phyloP scores from a whole-genome alignment of 2,113 vertebrate species.

The Puntigrus tetrazona region DNA sequence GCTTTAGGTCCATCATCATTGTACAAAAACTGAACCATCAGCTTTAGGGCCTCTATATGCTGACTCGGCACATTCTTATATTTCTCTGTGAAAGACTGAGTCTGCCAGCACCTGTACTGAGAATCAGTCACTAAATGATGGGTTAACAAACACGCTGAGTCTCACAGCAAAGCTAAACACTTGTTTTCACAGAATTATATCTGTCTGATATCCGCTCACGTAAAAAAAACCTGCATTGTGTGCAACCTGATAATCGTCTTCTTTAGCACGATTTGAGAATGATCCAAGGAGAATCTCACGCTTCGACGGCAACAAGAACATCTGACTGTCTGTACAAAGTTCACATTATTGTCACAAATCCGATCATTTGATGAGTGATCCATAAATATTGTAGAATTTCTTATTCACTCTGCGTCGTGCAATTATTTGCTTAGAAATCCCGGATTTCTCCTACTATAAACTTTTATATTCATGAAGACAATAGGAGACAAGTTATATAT shows the following conservation, averaged over 20 bases:
- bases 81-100: neutral
- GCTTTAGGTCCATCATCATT: neutral
- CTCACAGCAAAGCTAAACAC: neutral
- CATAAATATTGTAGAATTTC: neutral
- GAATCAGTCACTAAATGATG: neutral
- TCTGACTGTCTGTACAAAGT: neutral
- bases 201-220: neutral
- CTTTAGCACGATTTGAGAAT: neutral
- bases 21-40: neutral
- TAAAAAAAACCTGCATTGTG: neutral
- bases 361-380: neutral
- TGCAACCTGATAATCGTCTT: neutral
- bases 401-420: neutral
- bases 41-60: neutral
- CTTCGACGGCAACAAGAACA: neutral
- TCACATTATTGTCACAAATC: conserved; percentile 1
- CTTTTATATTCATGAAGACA: neutral
- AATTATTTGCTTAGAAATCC: neutral
- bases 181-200: neutral
- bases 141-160: neutral
- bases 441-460: neutral
- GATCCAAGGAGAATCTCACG: neutral
- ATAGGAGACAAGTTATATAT: neutral
- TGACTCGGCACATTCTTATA: neutral
- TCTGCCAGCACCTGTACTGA: neutral